Conservation (phyloP, 2,113 vertebrate genomes). For the Tichodroma muraria region DNA sequence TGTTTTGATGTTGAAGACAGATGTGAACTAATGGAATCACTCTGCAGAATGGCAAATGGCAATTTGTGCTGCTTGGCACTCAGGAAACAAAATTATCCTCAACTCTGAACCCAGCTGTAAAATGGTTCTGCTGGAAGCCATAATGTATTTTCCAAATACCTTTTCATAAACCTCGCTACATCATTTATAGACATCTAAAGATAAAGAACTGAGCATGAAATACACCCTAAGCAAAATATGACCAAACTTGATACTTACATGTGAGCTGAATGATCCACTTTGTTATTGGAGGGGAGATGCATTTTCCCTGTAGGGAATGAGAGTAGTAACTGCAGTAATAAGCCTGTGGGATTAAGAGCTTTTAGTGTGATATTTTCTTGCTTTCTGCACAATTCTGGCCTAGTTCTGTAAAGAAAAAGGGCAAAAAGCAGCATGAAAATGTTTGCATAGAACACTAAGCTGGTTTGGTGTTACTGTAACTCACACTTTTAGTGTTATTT, state of each 20-base stretch:
- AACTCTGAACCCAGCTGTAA: not conserved
- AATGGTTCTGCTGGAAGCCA: not conserved
- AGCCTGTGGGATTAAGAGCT: not conserved
- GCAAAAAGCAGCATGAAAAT: not conserved
- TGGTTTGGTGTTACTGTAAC: not conserved
- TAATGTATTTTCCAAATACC: not conserved
- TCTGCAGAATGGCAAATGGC: not conserved
- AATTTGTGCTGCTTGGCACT: not conserved
- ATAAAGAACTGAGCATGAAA: not conserved
- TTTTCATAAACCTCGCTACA: not conserved
- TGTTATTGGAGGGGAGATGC: not conserved
- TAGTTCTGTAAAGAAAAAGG: not conserved
- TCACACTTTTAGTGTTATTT: not conserved
- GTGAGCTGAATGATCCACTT: not conserved
- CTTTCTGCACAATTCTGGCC: not conserved
- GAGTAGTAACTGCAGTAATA: not conserved
- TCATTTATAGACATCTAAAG: not conserved
- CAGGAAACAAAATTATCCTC: not conserved
- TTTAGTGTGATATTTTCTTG: not conserved
- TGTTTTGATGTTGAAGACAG: constrained; percentile 17
- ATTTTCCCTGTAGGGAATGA: not conserved
- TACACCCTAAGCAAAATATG: not conserved
- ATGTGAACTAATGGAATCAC: constrained; percentile 36
- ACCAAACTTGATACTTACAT: not conserved
- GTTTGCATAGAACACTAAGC: not conserved